Evolutionary conservation across 2,888 invertebrate genomes (phyloP).

Genomic region (Pycnomerus fuliginosus): DNA sequence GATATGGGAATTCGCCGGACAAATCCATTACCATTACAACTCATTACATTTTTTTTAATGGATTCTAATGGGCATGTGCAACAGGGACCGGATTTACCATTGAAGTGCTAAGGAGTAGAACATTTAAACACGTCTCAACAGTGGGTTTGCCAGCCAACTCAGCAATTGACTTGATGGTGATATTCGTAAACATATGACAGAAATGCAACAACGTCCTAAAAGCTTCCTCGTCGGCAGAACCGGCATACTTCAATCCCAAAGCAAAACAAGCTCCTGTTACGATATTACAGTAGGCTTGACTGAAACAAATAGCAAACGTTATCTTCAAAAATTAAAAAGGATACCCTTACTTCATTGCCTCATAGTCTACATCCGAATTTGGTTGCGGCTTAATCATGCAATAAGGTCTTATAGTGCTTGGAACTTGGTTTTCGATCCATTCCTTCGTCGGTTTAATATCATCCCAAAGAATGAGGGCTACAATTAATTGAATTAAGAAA

Average conservation of each 20-base stretch:
- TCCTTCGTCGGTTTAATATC: conserved; percentile 75
- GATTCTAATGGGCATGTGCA: conserved; percentile 4
- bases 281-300: conserved; percentile 96
- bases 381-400: conserved; percentile 74
- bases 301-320: too few relatives aligned
- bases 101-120: conserved; percentile 76
- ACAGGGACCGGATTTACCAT: conserved; percentile 59
- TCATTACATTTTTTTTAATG: too few relatives aligned
- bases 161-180: conserved; percentile 70
- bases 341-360: conserved; percentile 80
- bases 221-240: conserved; percentile 81
- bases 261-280: conserved; percentile 93
- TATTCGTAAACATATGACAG: conserved; percentile 66
- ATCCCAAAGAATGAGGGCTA: conserved; percentile 85
- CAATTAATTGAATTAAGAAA: neutral
- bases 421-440: conserved; percentile 85
- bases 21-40: too few relatives aligned
- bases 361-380: conserved; percentile 74
- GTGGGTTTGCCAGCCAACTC: conserved; percentile 89
- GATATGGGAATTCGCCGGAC: too few relatives aligned
- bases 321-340: conserved; percentile 12
- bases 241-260: conserved; percentile 90
- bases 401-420: conserved; percentile 71
- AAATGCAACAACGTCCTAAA: conserved; percentile 76
- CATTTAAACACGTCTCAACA: conserved; percentile 84